These are phyloP conservation scores for Poecilia gillii DNA, from an alignment of 2,797 vertebrate genomes.

Conservation along the genomic window DNA sequence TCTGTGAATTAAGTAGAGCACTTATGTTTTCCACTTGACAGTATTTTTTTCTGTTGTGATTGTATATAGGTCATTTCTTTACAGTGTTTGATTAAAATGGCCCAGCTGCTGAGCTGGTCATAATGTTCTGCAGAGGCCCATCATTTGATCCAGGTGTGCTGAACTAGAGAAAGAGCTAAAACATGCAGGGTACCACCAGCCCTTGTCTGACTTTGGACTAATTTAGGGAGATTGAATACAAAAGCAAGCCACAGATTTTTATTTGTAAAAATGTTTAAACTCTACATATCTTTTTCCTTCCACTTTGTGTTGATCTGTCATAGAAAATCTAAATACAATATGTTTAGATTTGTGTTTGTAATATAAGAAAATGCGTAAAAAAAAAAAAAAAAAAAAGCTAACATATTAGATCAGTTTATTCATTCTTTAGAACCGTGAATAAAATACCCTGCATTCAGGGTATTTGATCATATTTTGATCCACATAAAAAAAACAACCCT, in stretches of 20 bases:
- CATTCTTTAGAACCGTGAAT: neutral
- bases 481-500: neutral
- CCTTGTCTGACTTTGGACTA: neutral
- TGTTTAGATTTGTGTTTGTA: neutral
- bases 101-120: neutral
- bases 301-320: neutral
- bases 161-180: neutral
- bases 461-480: neutral
- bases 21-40: neutral
- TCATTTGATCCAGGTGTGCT: neutral
- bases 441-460: neutral
- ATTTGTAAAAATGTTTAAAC: neutral
- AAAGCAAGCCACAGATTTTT: neutral
- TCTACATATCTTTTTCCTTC: neutral
- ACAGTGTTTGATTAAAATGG: neutral
- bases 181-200: neutral
- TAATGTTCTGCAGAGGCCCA: neutral
- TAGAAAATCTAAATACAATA: neutral
- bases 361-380: neutral
- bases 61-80: neutral
- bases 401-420: neutral
- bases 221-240: neutral
- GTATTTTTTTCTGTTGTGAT: neutral
- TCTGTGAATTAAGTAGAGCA: neutral
- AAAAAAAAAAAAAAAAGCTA: neutral